These are phyloP conservation scores for Leptestheria dahalacensis DNA, from an alignment of 1,140 invertebrate genomes.

Conservation along the genomic window DNA sequence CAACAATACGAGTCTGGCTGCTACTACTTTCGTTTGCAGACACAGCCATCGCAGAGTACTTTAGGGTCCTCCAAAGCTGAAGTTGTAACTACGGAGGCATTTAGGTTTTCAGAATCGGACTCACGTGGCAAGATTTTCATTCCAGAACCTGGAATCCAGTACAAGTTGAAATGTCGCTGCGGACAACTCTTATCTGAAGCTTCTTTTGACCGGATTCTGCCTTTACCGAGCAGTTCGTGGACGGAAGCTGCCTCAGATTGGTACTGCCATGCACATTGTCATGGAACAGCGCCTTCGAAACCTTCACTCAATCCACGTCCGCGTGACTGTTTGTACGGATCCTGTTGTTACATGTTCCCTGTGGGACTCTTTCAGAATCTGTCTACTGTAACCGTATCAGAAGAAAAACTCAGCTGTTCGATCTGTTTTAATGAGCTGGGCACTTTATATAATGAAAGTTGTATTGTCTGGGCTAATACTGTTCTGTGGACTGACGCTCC, in stretches of 20 bases:
- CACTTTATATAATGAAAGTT: background rate
- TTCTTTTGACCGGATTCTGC: conserved; percentile 9
- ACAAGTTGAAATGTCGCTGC: background rate
- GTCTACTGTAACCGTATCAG: background rate
- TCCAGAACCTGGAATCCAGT: background rate
- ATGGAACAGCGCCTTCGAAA: background rate
- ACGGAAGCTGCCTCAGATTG: conserved; percentile 8
- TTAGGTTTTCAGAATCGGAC: background rate
- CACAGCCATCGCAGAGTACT: background rate
- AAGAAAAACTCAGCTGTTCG: background rate
- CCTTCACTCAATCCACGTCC: background rate
- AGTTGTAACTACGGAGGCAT: background rate
- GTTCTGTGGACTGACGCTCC: background rate
- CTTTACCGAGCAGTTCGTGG: conserved; percentile 8
- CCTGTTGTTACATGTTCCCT: background rate
- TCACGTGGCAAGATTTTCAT: background rate
- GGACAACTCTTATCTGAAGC: background rate
- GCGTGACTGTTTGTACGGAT: conserved; percentile 5
- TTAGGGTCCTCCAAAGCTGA: background rate
- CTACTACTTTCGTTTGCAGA: background rate
- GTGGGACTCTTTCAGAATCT: background rate
- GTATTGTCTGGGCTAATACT: background rate
- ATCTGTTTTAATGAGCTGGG: background rate
- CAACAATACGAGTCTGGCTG: background rate
- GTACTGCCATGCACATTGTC: conserved; percentile 9